Base-by-base conservation (phyloP, 2,113 vertebrate species). In the Pleuronectes platessa region DNA sequence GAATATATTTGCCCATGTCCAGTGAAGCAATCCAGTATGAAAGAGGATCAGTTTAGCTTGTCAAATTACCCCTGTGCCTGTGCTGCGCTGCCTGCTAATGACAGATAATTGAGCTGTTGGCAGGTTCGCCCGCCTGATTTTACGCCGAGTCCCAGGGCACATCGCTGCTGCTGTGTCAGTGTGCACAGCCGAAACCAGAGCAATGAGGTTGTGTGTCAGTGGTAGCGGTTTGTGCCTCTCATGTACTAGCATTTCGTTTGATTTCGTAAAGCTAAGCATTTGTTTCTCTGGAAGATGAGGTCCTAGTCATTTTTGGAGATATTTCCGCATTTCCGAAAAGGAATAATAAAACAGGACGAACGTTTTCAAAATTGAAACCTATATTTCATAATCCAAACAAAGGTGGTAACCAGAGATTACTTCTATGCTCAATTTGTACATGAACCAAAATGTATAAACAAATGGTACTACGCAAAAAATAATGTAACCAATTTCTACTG, bases 1-100 rank as follows among this genome's bases (percentile, higher is more conserved):
- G 90, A 93, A 95, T 95, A 95, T 95, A 95, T 96, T 97, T 95
- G 95, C 95, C 93, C 92, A 90, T 92, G 95, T 94, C 94, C 90
- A 94, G 93, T 93, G 87, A 86, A 94, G 95, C 94, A 92, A 94
- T 94, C 94, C 94, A 89, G 92, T 76, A 93, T 95, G 94, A 95
- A 95, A 94, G 92, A 94, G 94, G 94, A 94, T 95, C 94, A 93
- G 94, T 95, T 95, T 93, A 86, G 95, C 95, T 94, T 95, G 95
- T 96, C 95, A 96, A 95, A 95, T 95, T 94, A 95, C 93, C 92
- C 64, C 66, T 17, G 65, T 91, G 91, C 90, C 90, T 87, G 94
- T 40, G 61, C 61, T 49, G 62, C 91, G 84, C 94, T 90, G 95
- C 93, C 92, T 89, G 94, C 94, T 96, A 96, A 96, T 96, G 94